Evolutionary conservation across 2,797 vertebrate species (phyloP).

Genomic region (Pipistrellus pygmaeus): DNA sequence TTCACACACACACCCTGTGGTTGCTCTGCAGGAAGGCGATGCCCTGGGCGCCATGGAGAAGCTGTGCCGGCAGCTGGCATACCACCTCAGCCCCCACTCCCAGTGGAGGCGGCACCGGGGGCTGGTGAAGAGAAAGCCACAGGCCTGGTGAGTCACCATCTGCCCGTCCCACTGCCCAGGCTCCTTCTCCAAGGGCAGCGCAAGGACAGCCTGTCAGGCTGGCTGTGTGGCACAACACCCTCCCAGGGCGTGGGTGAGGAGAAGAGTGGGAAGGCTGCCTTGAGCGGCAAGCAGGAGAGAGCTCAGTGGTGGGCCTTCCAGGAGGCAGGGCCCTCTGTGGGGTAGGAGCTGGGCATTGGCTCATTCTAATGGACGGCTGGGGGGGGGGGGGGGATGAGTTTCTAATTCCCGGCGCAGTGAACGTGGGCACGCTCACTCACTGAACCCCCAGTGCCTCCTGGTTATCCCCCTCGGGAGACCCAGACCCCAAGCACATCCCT

Average conservation of each 20-base stretch:
- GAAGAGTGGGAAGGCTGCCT: neutral
- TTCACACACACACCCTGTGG: neutral
- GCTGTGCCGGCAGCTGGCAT: constrained; percentile 98
- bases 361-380: neutral
- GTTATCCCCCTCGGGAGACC: neutral
- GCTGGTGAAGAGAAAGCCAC: constrained; percentile 96
- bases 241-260: neutral
- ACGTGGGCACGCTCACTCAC: too few relatives aligned
- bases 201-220: neutral
- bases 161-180: neutral
- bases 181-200: neutral
- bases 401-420: neutral
- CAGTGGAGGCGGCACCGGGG: constrained; percentile 96
- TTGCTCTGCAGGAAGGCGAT: constrained; percentile 92
- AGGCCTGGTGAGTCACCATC: constrained; percentile 93
- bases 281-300: neutral
- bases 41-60: constrained; percentile 97
- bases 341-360: neutral
- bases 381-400: neutral
- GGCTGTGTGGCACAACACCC: neutral
- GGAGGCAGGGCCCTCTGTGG: neutral
- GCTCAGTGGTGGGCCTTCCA: neutral
- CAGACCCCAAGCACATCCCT: neutral
- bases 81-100: constrained; percentile 98
- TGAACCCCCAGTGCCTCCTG: neutral